phyloP scores from a whole-genome alignment of 2,113 vertebrate species.

The Trichomycterus rosablanca region DNA sequence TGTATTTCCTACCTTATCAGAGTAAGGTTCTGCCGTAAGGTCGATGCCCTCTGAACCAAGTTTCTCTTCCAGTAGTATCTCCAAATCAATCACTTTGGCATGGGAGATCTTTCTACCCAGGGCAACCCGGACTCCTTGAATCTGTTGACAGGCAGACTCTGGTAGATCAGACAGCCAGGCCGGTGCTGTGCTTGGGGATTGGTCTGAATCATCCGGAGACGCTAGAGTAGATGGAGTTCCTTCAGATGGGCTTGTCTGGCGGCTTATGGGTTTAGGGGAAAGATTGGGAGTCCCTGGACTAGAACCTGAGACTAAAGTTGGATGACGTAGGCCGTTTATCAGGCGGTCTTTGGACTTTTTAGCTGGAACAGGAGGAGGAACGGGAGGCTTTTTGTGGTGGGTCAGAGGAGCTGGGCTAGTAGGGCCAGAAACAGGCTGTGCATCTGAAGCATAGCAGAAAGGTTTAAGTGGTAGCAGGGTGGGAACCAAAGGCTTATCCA shows the following conservation, averaged over 20 bases:
- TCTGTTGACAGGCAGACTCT: constrained; percentile 71
- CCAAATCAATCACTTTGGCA: constrained; percentile 74
- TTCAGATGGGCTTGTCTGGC: constrained; percentile 60
- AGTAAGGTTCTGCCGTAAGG: constrained; percentile 94
- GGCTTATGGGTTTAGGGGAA: constrained; percentile 68
- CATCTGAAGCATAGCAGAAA: constrained; percentile 29
- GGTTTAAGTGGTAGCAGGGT: constrained; percentile 55
- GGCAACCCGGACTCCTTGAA: constrained; percentile 78
- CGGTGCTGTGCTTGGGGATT: constrained; percentile 63
- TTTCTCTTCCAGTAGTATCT: constrained; percentile 81
- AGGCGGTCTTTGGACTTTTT: constrained; percentile 91
- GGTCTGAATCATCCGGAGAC: constrained; percentile 61
- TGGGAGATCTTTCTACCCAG: constrained; percentile 79
- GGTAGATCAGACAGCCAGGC: constrained; percentile 80
- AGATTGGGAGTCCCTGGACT: constrained; percentile 66
- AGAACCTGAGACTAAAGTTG: constrained; percentile 59
- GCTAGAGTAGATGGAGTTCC: constrained; percentile 55
- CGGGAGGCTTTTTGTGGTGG: constrained; percentile 77
- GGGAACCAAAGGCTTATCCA: constrained; percentile 49
- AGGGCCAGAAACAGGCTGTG: constrained; percentile 43
- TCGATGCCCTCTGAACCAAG: constrained; percentile 84
- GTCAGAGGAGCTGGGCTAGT: constrained; percentile 63
- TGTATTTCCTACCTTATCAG: constrained; percentile 88
- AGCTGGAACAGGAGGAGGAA: constrained; percentile 90
- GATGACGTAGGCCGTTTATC: constrained; percentile 78